These are phyloP conservation scores for Endomychus coccineus DNA, from an alignment of 2,888 invertebrate genomes.

Conservation along the genomic window DNA sequence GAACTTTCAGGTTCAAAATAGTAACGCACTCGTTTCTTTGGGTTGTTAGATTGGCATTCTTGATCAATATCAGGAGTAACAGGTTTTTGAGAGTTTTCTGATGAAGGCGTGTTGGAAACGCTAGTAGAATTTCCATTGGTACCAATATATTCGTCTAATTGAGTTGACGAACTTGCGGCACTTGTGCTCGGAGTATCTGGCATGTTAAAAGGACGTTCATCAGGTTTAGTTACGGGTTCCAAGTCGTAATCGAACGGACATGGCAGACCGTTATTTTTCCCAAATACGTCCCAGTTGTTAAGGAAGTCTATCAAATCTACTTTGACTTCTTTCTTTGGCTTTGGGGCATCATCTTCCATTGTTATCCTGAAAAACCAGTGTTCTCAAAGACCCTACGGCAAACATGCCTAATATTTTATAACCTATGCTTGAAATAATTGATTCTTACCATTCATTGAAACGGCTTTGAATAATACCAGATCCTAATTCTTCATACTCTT, in stretches of 20 bases:
- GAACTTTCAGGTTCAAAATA: conserved; percentile 9
- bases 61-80: conserved; percentile 4
- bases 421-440: too few species aligned
- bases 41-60: neutral
- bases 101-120: conserved; percentile 6
- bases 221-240: too few species aligned
- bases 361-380: conserved; percentile 13
- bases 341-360: conserved; percentile 11
- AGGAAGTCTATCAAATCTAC: conserved; percentile 22
- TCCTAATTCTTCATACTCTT: conserved; percentile 88
- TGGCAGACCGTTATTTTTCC: conserved; percentile 13
- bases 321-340: conserved; percentile 10
- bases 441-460: conserved; percentile 46
- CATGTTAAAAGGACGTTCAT: too few species aligned
- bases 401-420: neutral
- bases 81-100: conserved; percentile 11
- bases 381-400: too few species aligned
- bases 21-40: conserved; percentile 4
- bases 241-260: neutral
- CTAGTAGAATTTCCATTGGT: conserved; percentile 8
- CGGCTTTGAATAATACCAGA: conserved; percentile 50
- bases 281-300: conserved; percentile 21
- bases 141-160: conserved; percentile 6
- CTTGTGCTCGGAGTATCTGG: too few species aligned
- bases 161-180: neutral